Evolutionary conservation across 1,140 invertebrate genomes (phyloP).

Genomic region (Helicorthomorpha holstii): DNA sequence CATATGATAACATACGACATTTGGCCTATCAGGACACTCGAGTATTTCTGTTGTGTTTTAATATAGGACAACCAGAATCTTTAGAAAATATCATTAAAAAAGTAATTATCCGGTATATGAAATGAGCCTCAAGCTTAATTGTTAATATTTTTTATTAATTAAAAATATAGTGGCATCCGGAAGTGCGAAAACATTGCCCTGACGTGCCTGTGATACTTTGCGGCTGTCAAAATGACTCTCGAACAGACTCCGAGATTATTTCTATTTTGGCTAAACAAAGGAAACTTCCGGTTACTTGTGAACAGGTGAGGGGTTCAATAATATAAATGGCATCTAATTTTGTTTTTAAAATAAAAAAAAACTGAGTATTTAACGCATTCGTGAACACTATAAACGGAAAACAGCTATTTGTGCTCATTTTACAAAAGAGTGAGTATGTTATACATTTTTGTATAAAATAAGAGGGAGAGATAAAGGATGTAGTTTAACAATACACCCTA

Average conservation of each 20-base stretch:
- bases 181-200: constrained; percentile 44
- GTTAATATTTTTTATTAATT: background rate
- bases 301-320: constrained; percentile 23
- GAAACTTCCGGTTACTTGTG: constrained; percentile 35
- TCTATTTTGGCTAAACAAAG: constrained; percentile 32
- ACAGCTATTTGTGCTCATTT: background rate
- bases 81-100: constrained; percentile 45
- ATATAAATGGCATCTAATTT: background rate
- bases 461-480: no score
- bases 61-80: constrained; percentile 44
- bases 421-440: background rate
- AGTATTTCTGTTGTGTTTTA: constrained; percentile 45
- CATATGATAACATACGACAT: constrained; percentile 38
- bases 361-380: background rate
- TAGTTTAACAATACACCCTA: no score
- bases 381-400: background rate
- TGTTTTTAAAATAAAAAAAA: background rate
- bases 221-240: constrained; percentile 39
- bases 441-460: no score
- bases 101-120: constrained; percentile 21
- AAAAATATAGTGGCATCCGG: constrained; percentile 41
- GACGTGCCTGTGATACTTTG: constrained; percentile 42
- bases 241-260: constrained; percentile 34
- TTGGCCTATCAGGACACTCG: constrained; percentile 38
- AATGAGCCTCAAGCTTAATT: background rate